These are phyloP conservation scores for Celastrina argiolus DNA, from an alignment of 2,888 invertebrate genomes.

Conservation along the genomic window DNA sequence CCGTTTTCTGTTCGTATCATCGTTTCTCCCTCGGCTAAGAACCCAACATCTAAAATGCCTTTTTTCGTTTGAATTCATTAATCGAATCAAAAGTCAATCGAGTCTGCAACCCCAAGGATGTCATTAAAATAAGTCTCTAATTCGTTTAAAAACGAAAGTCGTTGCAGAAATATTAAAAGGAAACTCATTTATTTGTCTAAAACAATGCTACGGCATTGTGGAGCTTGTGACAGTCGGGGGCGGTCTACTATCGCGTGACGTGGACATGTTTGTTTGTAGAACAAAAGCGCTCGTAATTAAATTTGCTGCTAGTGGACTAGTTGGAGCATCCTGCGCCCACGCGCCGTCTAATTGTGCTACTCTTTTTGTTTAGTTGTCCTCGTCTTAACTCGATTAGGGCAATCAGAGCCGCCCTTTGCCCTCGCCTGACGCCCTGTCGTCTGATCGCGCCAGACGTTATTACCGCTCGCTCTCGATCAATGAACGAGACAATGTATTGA, in stretches of 20 bases:
- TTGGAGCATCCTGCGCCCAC: conserved; percentile 64
- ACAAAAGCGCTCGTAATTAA: conserved; percentile 43
- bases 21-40: neutral
- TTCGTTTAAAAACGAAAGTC: conserved; percentile 9
- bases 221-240: neutral
- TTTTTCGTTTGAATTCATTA: neutral
- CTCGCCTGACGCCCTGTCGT: conserved; percentile 46
- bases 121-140: conserved; percentile 16
- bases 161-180: conserved; percentile 13
- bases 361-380: conserved; percentile 71
- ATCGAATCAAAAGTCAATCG: neutral
- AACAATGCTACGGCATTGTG: neutral
- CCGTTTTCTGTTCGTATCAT: neutral
- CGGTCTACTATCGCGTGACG: neutral
- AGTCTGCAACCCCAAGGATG: conserved; percentile 1
- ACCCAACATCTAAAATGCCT: neutral
- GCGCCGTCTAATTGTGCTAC: conserved; percentile 61
- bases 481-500: conserved; percentile 20
- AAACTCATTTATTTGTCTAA: neutral
- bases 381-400: conserved; percentile 70
- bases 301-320: conserved; percentile 48
- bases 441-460: conserved; percentile 38
- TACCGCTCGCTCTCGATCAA: conserved; percentile 26
- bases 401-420: conserved; percentile 72
- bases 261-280: conserved; percentile 36